Evolutionary conservation across 2,888 invertebrate genomes (phyloP), one percentile per base, ranked within the genome.

Genomic region (Gibbula magus): DNA sequence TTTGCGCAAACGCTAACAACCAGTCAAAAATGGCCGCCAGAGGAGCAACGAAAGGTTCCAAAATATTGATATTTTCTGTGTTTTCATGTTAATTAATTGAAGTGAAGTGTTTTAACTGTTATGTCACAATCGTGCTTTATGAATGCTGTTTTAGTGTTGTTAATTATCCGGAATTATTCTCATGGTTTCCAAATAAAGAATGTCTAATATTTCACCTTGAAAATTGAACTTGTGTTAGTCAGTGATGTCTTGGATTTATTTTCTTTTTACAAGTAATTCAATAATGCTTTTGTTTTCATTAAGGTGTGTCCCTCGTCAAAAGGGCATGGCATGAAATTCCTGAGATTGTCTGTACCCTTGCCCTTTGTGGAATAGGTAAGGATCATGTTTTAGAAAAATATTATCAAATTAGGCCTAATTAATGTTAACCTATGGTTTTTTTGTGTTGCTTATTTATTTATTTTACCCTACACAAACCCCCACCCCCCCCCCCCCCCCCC

Each of bases 321-420:
- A 79, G 82, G 54, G 80, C 77, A 25, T 82, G 82, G 80, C 75
- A 81, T 75, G 82, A 82, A 76, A 82, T 80, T 70, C 82, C 82
- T 32, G 82, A 82, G 61, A 74, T 82, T 7, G 78, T 82, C 77
- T 77, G 79, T 61, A 77, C 76, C 39, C 39, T 82, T 45, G 81
- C 76, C 66, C 51, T 80, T 54, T 45, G 39, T 45, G 74, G 22
- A 35, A 54, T 82, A 51, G 82, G 80, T 51, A 18, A 67, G 18
- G 53, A 77, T 79, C 18, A 78, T 67, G 61, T n/a, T n/a, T n/a
- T n/a, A n/a, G n/a, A n/a, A 20, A 25, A 53, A 51, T 2, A 10
- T 29, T 22, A 51, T 52, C 18, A 67, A 51, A 77, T 51, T 35
- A n/a, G n/a, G n/a, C n/a, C n/a, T n/a, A n/a, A n/a, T n/a, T n/a